Conservation (phyloP, 2,113 vertebrate species). For the Bos indicus region DNA sequence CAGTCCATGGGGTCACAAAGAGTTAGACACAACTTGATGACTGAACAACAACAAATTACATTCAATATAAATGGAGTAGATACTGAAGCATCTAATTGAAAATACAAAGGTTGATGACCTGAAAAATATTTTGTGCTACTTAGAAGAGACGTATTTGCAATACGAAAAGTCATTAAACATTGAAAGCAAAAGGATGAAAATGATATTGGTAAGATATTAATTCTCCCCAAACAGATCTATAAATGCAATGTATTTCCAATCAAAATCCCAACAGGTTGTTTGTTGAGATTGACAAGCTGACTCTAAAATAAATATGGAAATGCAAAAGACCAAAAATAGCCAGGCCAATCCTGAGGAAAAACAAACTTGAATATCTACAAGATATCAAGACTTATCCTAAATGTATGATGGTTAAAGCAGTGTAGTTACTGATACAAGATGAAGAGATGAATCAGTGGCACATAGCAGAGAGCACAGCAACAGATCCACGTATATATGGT, state of each 20-base stretch:
- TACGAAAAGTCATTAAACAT: background rate
- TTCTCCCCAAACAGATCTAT: background rate
- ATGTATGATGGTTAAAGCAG: background rate
- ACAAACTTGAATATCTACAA: background rate
- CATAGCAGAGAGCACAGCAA: background rate
- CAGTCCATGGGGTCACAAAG: background rate
- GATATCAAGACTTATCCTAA: background rate
- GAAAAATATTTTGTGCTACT: background rate
- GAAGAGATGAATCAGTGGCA: background rate
- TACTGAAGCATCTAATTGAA: background rate
- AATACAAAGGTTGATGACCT: background rate
- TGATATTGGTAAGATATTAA: background rate
- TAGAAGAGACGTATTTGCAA: background rate
- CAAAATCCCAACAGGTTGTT: background rate
- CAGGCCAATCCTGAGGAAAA: background rate
- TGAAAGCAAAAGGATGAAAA: background rate
- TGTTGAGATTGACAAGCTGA: background rate
- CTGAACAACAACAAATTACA: background rate
- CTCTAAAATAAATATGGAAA: background rate
- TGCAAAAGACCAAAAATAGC: background rate
- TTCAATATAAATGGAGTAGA: background rate
- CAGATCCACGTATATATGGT: background rate
- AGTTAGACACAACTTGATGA: background rate
- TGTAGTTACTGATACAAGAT: background rate
- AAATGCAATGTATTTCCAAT: background rate